Evolutionary conservation across 2,797 vertebrate genomes (phyloP), one percentile per base, ranked within the genome.

Genomic region (Heteromormyrus szaboi): DNA sequence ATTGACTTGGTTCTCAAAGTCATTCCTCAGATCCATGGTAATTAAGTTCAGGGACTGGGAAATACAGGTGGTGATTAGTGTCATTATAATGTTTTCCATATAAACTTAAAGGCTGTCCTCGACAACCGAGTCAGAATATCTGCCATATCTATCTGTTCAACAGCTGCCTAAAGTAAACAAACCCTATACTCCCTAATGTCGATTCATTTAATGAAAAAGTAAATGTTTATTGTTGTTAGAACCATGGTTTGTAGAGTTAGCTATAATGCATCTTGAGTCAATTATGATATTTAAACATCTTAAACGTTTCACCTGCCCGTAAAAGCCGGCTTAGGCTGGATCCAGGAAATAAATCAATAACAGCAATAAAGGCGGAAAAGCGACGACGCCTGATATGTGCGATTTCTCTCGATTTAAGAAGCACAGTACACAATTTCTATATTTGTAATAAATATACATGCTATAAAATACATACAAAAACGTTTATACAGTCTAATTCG

Each of bases 1-100:
- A 0, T 93, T 93, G 44, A 95, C 92, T 53, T 96, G 95, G 0
- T 92, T 81, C 88, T 95, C n/a, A 1, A 97, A 65, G 9, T 96
- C 93, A 53, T 90, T 89, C 1, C 19, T 88, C n/a, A 46, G 87
- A 3, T 88, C 91, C 93, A 91, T 92, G 11, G 79, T 65, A 33
- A 72, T 72, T 72, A 29, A 8, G 12, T 86, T 86, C 51, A 9
- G 19, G 6, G 11, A 56, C 81, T 84, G 22, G 9, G 46, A 81
- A 81, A 48, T n/a, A 81, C 17, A 81, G 46, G 9, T 25, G 11
- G 11, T 12, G 81, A 50, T 84, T n/a, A 84, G 81, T 46, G 46
- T 2, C n/a, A 46, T 50, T 84, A 84, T 44, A 50, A 22, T n/a
- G 19, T 22, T 79, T 44, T 79, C 37, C 72, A 50, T 50, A 0